Percentiles rank a stretch among this genome's conserved stretches.
These are phyloP conservation scores for Peromyscus aztecus DNA, from an alignment of 2,797 vertebrate genomes.

Conservation along the genomic window DNA sequence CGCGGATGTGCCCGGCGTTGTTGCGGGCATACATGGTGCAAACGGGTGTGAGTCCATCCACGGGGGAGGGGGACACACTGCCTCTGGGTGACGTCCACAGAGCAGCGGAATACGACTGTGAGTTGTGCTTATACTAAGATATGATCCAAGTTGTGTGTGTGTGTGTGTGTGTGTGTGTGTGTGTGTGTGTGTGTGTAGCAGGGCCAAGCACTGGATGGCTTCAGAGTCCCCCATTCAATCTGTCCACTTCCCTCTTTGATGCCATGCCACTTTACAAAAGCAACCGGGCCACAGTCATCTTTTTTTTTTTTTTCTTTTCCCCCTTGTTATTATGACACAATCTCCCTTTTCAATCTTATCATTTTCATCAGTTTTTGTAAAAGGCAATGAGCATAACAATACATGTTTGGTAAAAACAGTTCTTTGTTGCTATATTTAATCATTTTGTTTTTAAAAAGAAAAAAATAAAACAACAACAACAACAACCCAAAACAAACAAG, in stretches of 20 bases:
- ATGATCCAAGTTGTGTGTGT: neutral
- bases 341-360: slow-evolving; percentile 85
- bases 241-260: slow-evolving; percentile 73
- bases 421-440: slow-evolving; percentile 87
- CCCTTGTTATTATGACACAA: slow-evolving; percentile 83
- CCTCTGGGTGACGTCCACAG: neutral
- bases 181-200: neutral
- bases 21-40: neutral
- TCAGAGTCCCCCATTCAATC: slow-evolving; percentile 49
- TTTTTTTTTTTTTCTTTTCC: slow-evolving; percentile 79
- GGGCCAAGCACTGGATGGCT: neutral
- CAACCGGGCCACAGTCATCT: slow-evolving; percentile 75
- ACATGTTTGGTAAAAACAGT: slow-evolving; percentile 84
- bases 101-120: neutral
- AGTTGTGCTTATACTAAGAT: neutral
- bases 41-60: neutral
- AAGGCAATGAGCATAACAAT: slow-evolving; percentile 79
- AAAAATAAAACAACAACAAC: slow-evolving; percentile 52
- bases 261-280: slow-evolving; percentile 83
- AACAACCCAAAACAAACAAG: slow-evolving; percentile 80
- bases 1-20: neutral
- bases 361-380: slow-evolving; percentile 76
- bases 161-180: neutral
- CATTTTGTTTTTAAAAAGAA: slow-evolving; percentile 85
- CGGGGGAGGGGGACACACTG: too few species aligned